A percentile compares a stretch with the other conserved stretches of the same genome.
These are phyloP conservation scores for Ethmia dodecea DNA, from an alignment of 2,888 invertebrate species.

Conservation along the genomic window DNA sequence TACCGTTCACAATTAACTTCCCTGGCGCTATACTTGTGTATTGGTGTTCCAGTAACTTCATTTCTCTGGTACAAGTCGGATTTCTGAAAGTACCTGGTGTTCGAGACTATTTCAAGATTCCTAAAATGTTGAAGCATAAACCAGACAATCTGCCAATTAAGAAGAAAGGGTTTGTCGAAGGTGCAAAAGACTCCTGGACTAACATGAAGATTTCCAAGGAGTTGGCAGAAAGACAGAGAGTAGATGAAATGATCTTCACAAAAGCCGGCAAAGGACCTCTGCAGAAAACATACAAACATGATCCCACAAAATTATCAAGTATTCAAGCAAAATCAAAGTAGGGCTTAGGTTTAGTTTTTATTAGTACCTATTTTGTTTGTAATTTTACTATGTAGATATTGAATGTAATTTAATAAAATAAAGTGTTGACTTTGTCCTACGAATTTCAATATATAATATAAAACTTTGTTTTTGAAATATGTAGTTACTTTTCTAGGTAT, in stretches of 20 bases:
- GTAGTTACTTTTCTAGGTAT: no score
- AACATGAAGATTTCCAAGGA: slow-evolving; percentile 89
- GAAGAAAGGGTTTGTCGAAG: slow-evolving; percentile 87
- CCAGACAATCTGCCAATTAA: slow-evolving; percentile 79
- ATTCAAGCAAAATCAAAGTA: slow-evolving; percentile 78
- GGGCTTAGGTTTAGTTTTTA: slow-evolving; percentile 17
- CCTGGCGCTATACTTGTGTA: slow-evolving; percentile 93
- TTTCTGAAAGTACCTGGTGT: slow-evolving; percentile 86
- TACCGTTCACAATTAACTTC: slow-evolving; percentile 92
- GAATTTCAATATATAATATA: no score
- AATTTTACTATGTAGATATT: slow-evolving; percentile 8
- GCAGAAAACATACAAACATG: slow-evolving; percentile 90
- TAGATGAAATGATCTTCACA: slow-evolving; percentile 88
- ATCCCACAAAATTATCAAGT: slow-evolving; percentile 82
- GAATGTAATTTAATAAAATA: slow-evolving; percentile 12
- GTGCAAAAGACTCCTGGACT: slow-evolving; percentile 88
- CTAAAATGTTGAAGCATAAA: slow-evolving; percentile 74
- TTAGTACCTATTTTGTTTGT: slow-evolving; percentile 2
- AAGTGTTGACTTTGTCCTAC: slow-evolving; percentile 10
- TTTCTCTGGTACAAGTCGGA: slow-evolving; percentile 89
- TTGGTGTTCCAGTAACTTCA: slow-evolving; percentile 92
- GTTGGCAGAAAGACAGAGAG: slow-evolving; percentile 84
- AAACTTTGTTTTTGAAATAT: no score
- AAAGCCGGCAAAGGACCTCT: slow-evolving; percentile 92
- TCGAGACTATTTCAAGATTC: slow-evolving; percentile 86